Conservation (phyloP, 2,797 vertebrate genomes). For the Cyprinella venusta region DNA sequence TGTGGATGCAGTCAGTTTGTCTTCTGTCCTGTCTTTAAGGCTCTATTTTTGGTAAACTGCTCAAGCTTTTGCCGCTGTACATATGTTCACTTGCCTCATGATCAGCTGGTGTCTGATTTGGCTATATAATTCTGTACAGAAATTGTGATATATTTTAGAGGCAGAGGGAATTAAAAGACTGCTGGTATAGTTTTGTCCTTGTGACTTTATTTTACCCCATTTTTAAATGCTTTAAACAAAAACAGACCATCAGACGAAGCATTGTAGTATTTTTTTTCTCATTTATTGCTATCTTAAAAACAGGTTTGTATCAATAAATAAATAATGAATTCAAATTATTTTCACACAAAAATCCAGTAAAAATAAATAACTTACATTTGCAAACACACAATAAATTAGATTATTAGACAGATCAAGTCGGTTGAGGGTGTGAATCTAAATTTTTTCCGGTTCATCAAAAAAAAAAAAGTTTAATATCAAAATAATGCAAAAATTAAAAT, state of each 20-base stretch:
- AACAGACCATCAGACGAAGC: neutral
- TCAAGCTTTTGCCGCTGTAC: conserved; percentile 56
- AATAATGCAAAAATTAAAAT: neutral
- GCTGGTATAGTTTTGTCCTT: conserved; percentile 38
- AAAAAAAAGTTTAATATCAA: neutral
- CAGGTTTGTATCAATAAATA: conserved; percentile 54
- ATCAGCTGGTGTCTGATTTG: conserved; percentile 68
- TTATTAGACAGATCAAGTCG: neutral
- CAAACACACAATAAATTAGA: conserved; percentile 9
- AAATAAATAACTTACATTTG: conserved; percentile 7
- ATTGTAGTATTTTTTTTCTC: neutral
- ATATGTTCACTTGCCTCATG: conserved; percentile 47
- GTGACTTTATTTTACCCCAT: conserved; percentile 19
- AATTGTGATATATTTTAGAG: conserved; percentile 79
- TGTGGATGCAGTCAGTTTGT: conserved; percentile 37
- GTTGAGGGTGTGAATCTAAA: neutral
- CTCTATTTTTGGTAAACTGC: conserved; percentile 52
- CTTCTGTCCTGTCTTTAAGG: conserved; percentile 30
- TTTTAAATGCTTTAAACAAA: neutral
- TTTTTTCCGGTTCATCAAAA: neutral
- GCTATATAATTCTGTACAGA: conserved; percentile 73
- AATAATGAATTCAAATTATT: conserved; percentile 57
- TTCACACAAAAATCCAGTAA: neutral
- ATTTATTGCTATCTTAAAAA: conserved; percentile 43
- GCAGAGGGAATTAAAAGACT: conserved; percentile 68